These are phyloP conservation scores for Acrocyrtus sp. DNA, from an alignment of 2,888 invertebrate genomes.

Conservation along the genomic window DNA sequence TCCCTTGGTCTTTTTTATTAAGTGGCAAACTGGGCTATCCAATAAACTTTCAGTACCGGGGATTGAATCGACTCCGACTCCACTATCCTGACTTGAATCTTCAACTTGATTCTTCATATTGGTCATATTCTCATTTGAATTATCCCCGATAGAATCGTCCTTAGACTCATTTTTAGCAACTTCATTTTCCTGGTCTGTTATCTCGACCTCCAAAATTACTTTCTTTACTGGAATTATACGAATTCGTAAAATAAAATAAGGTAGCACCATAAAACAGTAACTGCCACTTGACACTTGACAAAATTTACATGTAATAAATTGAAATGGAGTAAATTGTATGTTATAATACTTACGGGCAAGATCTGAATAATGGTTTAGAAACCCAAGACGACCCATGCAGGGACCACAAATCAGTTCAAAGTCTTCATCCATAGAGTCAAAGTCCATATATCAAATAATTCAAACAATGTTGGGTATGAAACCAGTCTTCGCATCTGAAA, in stretches of 20 bases:
- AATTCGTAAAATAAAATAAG: too few species aligned
- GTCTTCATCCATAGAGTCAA: conserved; percentile 69
- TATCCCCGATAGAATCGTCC: not conserved
- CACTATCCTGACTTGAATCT: conserved; percentile 43
- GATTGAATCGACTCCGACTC: conserved; percentile 34
- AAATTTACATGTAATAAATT: too few species aligned
- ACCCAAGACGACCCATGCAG: conserved; percentile 81
- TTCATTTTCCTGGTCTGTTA: too few species aligned
- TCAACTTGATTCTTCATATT: conserved; percentile 16
- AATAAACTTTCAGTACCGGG: conserved; percentile 10
- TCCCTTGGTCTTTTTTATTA: conserved; percentile 9
- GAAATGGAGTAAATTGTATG: too few species aligned
- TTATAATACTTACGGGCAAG: conserved; percentile 57
- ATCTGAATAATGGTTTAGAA: conserved; percentile 77
- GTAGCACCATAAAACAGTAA: too few species aligned
- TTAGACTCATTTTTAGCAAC: not conserved
- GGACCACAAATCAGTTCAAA: conserved; percentile 84
- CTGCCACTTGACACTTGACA: too few species aligned
- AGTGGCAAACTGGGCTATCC: conserved; percentile 4
- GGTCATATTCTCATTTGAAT: too few species aligned
- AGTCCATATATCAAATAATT: conserved; percentile 21
- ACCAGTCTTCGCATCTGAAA: conserved; percentile 93
- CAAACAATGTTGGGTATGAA: conserved; percentile 70
- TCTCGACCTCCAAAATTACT: too few species aligned
- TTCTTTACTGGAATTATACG: too few species aligned